Evolutionary conservation across 2,888 invertebrate genomes (phyloP).

Genomic region (Euzophera pinguis): DNA sequence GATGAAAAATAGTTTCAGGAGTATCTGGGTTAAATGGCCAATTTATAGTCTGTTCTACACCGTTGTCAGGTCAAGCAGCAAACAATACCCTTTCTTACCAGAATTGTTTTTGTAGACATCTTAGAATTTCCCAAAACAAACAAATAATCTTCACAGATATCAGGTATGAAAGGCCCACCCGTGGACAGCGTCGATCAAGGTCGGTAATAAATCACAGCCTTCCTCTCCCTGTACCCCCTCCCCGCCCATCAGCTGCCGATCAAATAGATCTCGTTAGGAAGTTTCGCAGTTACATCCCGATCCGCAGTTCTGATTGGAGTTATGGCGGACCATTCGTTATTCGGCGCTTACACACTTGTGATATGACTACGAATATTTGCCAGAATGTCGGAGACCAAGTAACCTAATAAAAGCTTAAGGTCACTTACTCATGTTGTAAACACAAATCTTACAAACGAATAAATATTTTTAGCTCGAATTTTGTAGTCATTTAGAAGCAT

Average conservation of each 20-base stretch:
- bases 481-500: too few relatives aligned
- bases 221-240: background rate
- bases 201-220: slow-evolving; percentile 16
- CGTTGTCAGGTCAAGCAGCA: too few relatives aligned
- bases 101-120: background rate
- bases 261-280: slow-evolving; percentile 17
- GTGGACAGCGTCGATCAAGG: slow-evolving; percentile 11
- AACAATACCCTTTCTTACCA: too few relatives aligned
- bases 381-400: too few relatives aligned
- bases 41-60: too few relatives aligned
- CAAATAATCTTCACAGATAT: background rate
- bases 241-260: background rate
- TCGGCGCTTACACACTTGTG: background rate
- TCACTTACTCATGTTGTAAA: too few relatives aligned
- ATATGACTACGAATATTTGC: too few relatives aligned
- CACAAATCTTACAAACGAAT: too few relatives aligned
- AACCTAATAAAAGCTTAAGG: too few relatives aligned
- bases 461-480: too few relatives aligned
- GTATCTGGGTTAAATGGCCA: too few relatives aligned
- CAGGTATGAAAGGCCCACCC: background rate
- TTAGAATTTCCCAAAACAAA: background rate
- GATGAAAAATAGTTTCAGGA: too few relatives aligned
- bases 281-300: slow-evolving; percentile 11
- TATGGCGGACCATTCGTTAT: background rate
- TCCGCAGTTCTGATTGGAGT: slow-evolving; percentile 4